phyloP scores from a whole-genome alignment of 1,140 invertebrate species.

The Oncopodura yosiiana region DNA sequence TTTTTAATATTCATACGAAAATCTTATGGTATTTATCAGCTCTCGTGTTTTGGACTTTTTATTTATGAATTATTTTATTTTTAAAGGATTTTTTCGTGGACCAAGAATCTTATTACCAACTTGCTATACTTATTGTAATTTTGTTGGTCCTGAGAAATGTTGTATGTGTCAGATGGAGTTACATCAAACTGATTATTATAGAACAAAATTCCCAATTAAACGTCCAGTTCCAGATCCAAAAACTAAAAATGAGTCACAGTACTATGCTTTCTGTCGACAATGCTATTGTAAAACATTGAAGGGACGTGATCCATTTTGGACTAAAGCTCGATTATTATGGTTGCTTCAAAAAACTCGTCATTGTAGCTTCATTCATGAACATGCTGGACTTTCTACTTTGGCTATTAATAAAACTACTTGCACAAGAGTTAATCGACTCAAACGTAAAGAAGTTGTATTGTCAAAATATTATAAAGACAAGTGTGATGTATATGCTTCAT shows the following conservation, averaged over 20 bases:
- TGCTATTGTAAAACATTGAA: slow-evolving; percentile 21
- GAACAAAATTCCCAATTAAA: slow-evolving; percentile 3
- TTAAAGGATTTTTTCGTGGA: not conserved
- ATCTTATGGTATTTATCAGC: no score
- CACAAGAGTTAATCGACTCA: slow-evolving; percentile 2
- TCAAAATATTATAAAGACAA: slow-evolving; percentile 17
- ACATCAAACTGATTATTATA: slow-evolving; percentile 14
- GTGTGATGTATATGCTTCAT: no score
- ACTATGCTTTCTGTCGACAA: slow-evolving; percentile 11
- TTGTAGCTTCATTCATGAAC: slow-evolving; percentile 19
- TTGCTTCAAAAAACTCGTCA: slow-evolving; percentile 17
- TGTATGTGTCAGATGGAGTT: slow-evolving; percentile 13
- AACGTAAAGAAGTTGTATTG: slow-evolving; percentile 7
- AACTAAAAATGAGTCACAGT: not conserved
- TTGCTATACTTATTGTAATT: slow-evolving; percentile 1
- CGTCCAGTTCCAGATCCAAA: not conserved
- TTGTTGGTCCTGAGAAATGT: slow-evolving; percentile 7
- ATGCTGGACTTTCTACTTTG: not conserved
- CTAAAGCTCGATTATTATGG: not conserved
- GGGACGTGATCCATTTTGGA: slow-evolving; percentile 9
- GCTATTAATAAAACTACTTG: slow-evolving; percentile 15
- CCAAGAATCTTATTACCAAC: slow-evolving; percentile 1
- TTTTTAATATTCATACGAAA: no score
- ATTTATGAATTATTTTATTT: no score
- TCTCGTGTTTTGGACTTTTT: no score